Conservation (phyloP, 2,888 invertebrate species). For the Stenichneumon culpator region DNA sequence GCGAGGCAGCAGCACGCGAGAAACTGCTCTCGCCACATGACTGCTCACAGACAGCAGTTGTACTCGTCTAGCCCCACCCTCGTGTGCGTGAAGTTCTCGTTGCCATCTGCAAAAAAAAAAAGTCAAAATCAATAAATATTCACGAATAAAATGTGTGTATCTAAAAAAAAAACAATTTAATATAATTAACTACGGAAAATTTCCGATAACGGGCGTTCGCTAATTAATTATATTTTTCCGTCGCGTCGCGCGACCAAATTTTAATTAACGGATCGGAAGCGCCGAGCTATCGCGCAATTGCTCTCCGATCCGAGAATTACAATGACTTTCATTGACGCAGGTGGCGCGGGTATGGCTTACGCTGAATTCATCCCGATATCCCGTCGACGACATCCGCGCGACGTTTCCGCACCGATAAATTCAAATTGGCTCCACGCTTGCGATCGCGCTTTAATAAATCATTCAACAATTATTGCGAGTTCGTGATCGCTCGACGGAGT, state of each 20-base stretch:
- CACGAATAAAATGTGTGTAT: neutral
- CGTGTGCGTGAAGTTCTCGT: constrained; percentile 75
- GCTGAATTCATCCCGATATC: neutral
- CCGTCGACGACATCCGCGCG: neutral
- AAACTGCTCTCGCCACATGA: constrained; percentile 84
- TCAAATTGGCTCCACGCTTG: neutral
- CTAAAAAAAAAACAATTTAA: neutral
- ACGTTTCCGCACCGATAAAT: neutral
- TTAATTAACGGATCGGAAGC: neutral
- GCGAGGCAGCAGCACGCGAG: constrained; percentile 82
- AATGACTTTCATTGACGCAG: constrained; percentile 5
- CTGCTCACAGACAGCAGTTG: constrained; percentile 75
- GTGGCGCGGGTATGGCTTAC: neutral
- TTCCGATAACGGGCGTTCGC: neutral
- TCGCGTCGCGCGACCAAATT: neutral
- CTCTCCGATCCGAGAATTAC: constrained; percentile 1
- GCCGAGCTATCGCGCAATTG: neutral
- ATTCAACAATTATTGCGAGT: neutral
- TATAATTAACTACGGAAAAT: neutral
- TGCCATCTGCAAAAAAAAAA: constrained; percentile 78
- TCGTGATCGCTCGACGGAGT: neutral
- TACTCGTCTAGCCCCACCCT: constrained; percentile 79
- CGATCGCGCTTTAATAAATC: neutral
- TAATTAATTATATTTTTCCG: neutral
- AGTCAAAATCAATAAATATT: neutral